Evolutionary conservation across 2,113 vertebrate genomes (phyloP), one percentile per base, ranked within the genome.

Genomic region (Prolemur simus): DNA sequence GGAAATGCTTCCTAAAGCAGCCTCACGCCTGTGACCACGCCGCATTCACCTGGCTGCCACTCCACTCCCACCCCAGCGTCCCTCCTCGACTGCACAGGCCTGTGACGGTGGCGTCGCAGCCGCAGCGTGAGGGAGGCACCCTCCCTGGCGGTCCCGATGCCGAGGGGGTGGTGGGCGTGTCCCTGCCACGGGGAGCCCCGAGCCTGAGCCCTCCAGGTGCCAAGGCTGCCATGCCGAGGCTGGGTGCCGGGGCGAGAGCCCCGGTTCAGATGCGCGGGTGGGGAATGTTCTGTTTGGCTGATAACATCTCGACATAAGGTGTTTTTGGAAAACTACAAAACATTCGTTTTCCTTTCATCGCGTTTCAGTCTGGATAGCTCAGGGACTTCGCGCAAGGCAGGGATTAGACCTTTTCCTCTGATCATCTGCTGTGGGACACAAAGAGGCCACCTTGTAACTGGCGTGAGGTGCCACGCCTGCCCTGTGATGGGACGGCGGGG

Each of bases 21-120:
- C 54, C 2, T 39, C 56, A 2, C 12, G 4, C 23, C 5, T 11
- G 32, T n/a, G 49, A 37, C 15, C 0, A 0, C 0, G 2, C 5
- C 8, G 63, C 21, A 42, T 9, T n/a, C 49, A 21, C 27, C 52
- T 14, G 1, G 8, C 45, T 58, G 2, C 18, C 23, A 56, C 6
- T 17, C 1, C 17, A 6, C 52, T 17, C 52, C 6, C 52, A 54
- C 17, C 52, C 52, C 52, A 54, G 52, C 1, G 52, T 54, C 52
- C 27, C 60, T 39, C 25, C 68, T 39, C 58, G 14, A 8, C 18
- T 1, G 6, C 54, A 9, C 1, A 12, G 14, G 3, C 34, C 54
- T 2, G 27, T 1, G 2, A 63, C 60, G 27, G 3, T 21, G 58
- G 60, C 54, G 20, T 63, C 60, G 27, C 3, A 12, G 60, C 27